Evolutionary conservation across 2,797 vertebrate species (phyloP), one percentile per base, ranked within the genome.

Genomic region (Philypnodon macrostomus): DNA sequence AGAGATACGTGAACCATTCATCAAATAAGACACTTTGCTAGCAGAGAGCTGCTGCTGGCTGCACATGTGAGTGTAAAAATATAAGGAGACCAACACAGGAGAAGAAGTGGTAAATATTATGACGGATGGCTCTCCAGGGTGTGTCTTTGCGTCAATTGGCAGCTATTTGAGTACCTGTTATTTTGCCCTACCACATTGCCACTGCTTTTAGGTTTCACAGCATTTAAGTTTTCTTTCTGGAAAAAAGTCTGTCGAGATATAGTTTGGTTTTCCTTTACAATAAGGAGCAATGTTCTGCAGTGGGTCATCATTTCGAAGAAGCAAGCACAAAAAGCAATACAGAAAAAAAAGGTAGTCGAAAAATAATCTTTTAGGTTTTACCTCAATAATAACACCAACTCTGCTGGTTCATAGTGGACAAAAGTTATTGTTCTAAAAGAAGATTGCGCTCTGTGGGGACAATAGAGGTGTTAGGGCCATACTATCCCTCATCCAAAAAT

Each of bases 81-180:
- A 59, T 49, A 50, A 14, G 13, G 46, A 65, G n/a, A n/a, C n/a
- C n/a, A n/a, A n/a, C n/a, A n/a, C n/a, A 50, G 46, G 63, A 53
- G 41, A 32, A 37, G 51, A 55, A 77, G 60, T n/a, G 53, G 46
- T 82, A 76, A 84, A 69, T 85, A 79, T 88, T 87, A 83, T 88
- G 85, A 85, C 74, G 73, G 64, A 78, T 75, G 64, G 68, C 56
- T 77, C 77, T 68, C 49, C n/a, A 60, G 47, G 73, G 58, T 81
- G 61, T 75, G 73, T 47, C 52, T 30, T 47, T 70, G 64, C 49
- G 52, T 80, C 67, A 72, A 12, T 65, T 77, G 74, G 70, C 78
- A 69, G 61, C 55, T 54, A 55, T 70, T 46, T 34, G 4, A 33
- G 40, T 58, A 73, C 68, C 70, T 75, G 67, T 75, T 69, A 80